Evolutionary conservation across 2,888 invertebrate species (phyloP).

Genomic region (Caenorhabditis sp.): DNA sequence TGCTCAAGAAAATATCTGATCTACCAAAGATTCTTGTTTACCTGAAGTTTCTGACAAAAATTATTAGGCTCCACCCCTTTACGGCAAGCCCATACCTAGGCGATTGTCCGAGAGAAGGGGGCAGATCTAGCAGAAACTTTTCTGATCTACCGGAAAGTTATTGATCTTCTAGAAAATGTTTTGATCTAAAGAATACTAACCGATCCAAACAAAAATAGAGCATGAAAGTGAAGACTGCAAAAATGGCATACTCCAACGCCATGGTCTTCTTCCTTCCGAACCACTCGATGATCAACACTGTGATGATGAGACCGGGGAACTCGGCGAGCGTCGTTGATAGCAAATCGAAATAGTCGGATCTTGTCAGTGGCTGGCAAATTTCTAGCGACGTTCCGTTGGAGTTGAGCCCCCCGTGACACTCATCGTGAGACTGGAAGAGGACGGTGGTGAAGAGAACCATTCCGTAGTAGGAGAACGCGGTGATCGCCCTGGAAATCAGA

Average conservation of each 20-base stretch:
- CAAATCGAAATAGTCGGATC: slow-evolving; percentile 93
- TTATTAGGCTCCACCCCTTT: too few species aligned
- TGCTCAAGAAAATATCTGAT: too few species aligned
- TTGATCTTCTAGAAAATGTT: too few species aligned
- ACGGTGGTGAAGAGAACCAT: slow-evolving; percentile 96
- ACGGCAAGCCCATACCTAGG: too few species aligned
- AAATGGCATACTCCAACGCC: slow-evolving; percentile 93
- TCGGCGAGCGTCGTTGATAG: slow-evolving; percentile 95
- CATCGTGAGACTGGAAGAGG: slow-evolving; percentile 88
- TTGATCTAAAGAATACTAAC: slow-evolving; percentile 62
- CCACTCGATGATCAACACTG: slow-evolving; percentile 92
- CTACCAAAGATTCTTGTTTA: too few species aligned
- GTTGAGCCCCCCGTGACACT: slow-evolving; percentile 74
- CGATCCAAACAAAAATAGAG: slow-evolving; percentile 87
- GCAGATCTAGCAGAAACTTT: too few species aligned
- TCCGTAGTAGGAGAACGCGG: slow-evolving; percentile 96
- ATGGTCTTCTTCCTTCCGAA: slow-evolving; percentile 94
- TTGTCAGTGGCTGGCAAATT: slow-evolving; percentile 87
- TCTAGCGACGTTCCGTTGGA: slow-evolving; percentile 71
- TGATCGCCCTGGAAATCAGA: slow-evolving; percentile 84
- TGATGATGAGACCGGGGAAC: slow-evolving; percentile 93
- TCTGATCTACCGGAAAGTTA: too few species aligned
- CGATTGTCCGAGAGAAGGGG: too few species aligned
- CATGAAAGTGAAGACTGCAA: slow-evolving; percentile 87
- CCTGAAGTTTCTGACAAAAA: too few species aligned